Evolutionary conservation across 2,888 invertebrate genomes (phyloP).

Genomic region (Pammene aurita): DNA sequence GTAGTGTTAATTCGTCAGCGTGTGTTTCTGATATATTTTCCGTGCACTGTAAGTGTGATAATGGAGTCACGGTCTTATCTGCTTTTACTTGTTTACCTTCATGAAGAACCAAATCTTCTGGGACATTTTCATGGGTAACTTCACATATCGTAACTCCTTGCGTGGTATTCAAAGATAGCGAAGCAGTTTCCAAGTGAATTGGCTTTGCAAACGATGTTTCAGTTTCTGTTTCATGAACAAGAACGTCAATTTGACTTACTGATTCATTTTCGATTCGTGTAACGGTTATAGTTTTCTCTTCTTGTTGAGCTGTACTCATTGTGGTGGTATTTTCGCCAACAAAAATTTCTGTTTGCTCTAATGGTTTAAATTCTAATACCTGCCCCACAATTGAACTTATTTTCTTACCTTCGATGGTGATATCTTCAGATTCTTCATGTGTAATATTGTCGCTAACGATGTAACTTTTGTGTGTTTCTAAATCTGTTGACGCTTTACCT

Average conservation of each 20-base stretch:
- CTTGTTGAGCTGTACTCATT: slow-evolving; percentile 44
- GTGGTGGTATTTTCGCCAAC: slow-evolving; percentile 56
- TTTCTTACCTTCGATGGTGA: slow-evolving; percentile 63
- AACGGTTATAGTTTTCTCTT: slow-evolving; percentile 51
- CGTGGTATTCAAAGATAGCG: slow-evolving; percentile 55
- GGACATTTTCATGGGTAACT: slow-evolving; percentile 63
- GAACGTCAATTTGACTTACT: slow-evolving; percentile 58
- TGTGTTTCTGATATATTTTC: slow-evolving; percentile 65
- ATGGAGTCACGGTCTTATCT: slow-evolving; percentile 61
- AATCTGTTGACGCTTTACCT: slow-evolving; percentile 55
- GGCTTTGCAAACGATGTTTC: slow-evolving; percentile 52
- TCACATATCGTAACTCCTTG: slow-evolving; percentile 68
- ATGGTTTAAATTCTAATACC: slow-evolving; percentile 59
- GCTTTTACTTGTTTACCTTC: slow-evolving; percentile 59
- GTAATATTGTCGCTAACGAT: slow-evolving; percentile 59
- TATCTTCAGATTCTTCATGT: slow-evolving; percentile 73
- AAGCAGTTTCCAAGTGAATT: slow-evolving; percentile 55
- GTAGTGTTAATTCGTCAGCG: slow-evolving; percentile 58
- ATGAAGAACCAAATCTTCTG: slow-evolving; percentile 53
- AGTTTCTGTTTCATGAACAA: slow-evolving; percentile 64
- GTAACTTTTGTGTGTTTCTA: slow-evolving; percentile 63
- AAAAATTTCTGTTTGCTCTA: slow-evolving; percentile 65
- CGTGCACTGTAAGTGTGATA: slow-evolving; percentile 68
- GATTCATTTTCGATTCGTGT: slow-evolving; percentile 57
- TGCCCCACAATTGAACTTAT: slow-evolving; percentile 67